Conservation (phyloP, 2,797 vertebrate species). For the Gymnoscopelus microlampas region DNA sequence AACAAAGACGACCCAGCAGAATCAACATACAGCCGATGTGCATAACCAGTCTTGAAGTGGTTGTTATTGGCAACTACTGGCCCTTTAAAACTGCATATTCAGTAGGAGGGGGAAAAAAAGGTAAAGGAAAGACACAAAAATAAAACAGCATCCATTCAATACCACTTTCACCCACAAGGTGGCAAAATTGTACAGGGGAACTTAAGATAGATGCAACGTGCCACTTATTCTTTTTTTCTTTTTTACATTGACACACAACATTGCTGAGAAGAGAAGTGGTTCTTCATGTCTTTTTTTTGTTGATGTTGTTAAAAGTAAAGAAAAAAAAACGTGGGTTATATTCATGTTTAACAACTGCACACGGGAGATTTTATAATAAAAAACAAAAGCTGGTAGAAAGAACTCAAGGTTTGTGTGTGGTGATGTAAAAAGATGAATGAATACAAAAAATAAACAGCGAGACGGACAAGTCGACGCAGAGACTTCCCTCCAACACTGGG, state of each 20-base stretch:
- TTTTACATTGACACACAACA: conserved; percentile 50
- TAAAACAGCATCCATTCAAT: conserved; percentile 62
- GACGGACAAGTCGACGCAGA: conserved; percentile 43
- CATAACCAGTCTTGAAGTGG: conserved; percentile 35
- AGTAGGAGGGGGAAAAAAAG: conserved; percentile 31
- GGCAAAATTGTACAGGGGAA: conserved; percentile 64
- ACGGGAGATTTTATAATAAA: conserved; percentile 53
- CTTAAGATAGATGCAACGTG: conserved; percentile 61
- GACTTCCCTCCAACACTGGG: conserved; percentile 51
- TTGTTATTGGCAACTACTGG: conserved; percentile 59
- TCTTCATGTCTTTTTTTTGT: conserved; percentile 27
- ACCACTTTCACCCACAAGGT: conserved; percentile 68
- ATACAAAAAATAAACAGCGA: conserved; percentile 46
- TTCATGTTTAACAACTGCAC: conserved; percentile 68
- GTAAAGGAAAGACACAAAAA: conserved; percentile 46
- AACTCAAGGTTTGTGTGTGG: too few relatives aligned
- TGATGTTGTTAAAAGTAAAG: conserved; percentile 17
- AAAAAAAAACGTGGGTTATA: conserved; percentile 49
- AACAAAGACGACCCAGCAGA: conserved; percentile 31
- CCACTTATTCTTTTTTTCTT: conserved; percentile 47
- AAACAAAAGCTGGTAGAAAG: background rate
- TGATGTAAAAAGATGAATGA: background rate
- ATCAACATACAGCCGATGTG: conserved; percentile 27
- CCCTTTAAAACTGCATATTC: conserved; percentile 56
- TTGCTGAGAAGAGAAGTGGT: conserved; percentile 40